These are phyloP conservation scores for Paralvinella palmiformis DNA, from an alignment of 1,140 invertebrate genomes.

Conservation along the genomic window DNA sequence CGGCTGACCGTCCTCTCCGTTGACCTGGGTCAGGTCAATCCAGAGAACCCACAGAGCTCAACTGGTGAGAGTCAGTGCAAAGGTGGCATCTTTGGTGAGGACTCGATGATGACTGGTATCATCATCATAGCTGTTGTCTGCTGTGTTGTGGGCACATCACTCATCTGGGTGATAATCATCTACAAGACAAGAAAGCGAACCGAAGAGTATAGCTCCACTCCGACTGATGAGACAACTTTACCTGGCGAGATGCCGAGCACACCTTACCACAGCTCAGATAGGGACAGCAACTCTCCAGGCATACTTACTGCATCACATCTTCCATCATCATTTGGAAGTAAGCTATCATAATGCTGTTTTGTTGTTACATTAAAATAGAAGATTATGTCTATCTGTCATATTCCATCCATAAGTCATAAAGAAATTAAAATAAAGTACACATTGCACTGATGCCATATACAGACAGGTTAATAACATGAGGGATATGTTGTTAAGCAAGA, in stretches of 20 bases:
- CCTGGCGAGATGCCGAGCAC: background rate
- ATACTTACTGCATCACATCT: background rate
- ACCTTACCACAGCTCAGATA: background rate
- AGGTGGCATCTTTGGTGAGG: constrained; percentile 3
- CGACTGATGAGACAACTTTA: background rate
- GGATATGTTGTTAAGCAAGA: too few relatives aligned
- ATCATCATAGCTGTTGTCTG: constrained; percentile 84
- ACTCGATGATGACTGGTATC: constrained; percentile 67
- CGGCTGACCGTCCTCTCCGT: constrained; percentile 43
- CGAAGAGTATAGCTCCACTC: constrained; percentile 5
- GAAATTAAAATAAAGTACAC: too few relatives aligned
- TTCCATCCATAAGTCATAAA: too few relatives aligned
- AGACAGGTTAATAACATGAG: too few relatives aligned
- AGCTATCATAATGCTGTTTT: too few relatives aligned
- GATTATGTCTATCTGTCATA: too few relatives aligned
- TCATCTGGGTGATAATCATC: constrained; percentile 87
- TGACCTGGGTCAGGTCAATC: too few relatives aligned
- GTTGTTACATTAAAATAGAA: too few relatives aligned
- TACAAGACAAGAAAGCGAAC: constrained; percentile 50
- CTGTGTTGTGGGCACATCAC: constrained; percentile 80
- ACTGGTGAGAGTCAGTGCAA: constrained; percentile 6
- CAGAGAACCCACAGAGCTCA: background rate
- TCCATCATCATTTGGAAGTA: background rate
- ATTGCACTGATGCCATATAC: too few relatives aligned
- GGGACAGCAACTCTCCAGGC: background rate